Base-by-base conservation (phyloP, 1,140 invertebrate species). In the Drosophila mojavensis region DNA sequence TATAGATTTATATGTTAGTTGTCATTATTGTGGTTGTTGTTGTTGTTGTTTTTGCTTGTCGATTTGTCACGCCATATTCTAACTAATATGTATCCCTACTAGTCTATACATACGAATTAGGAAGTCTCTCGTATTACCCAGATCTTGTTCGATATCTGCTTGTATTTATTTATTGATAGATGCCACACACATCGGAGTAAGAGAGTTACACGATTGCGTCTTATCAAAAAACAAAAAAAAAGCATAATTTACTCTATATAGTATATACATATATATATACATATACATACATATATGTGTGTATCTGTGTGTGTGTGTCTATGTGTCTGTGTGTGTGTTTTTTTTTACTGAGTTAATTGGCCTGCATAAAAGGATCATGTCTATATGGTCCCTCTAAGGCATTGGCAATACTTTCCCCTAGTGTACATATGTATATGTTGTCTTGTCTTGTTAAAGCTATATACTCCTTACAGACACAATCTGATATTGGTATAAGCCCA, bases 231-330 rank as follows among this genome's bases (percentile, higher is more conserved):
- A 77, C 59, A 68, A 68, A 13, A 41, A 17, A 77, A 62, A 68
- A 68, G 63, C 70, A 68, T 54, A 41, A 68, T 73, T 77, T 62
- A 68, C 58, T 67, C 63, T 67, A 62, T 58, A 43, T 15, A 36
- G 50, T 65, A 62, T 72, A 73, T 60, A 72, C 61, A 76, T 66
- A 72, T 70, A 71, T 64, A 75, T 51, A 75, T 66, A 72, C 58
- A 71, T 59, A 75, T 58, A 75, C 61, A 75, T 64, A 75, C 55
- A 64, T 71, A 59, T 64, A 30, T 67, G 26, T 61, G 33, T 36
- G 28, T 63, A 30, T 30, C 17, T 47, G 39, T 61, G 33, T 45
- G 56, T 67, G 45, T 28, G 45, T 43, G 47, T 51, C 7, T 43
- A 24, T 60, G n/a, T 65, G 11, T 48, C 11, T 66, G 47, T 51